Conservation (phyloP, 2,888 invertebrate species). For the Drosophila quinaria region DNA sequence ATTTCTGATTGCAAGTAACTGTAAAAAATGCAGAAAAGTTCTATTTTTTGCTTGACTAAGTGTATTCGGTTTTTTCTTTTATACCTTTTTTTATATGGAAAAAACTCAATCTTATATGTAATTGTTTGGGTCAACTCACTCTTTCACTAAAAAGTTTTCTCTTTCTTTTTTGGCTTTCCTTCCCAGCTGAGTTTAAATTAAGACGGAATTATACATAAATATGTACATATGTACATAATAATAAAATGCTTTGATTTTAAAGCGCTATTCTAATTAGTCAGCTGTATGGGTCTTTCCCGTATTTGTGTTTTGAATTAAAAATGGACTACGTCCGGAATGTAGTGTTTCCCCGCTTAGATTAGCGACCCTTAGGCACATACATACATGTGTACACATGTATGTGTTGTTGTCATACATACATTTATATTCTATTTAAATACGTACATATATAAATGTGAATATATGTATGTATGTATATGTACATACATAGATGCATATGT, state of each 20-base stretch:
- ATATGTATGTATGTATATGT: conserved; percentile 3
- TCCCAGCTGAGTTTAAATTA: conserved; percentile 30
- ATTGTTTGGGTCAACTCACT: too few species aligned
- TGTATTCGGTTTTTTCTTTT: too few species aligned
- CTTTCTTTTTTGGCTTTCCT: conserved; percentile 41
- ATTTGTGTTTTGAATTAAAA: conserved; percentile 25
- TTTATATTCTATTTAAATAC: conserved; percentile 13
- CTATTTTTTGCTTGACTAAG: too few species aligned
- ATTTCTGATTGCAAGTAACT: too few species aligned
- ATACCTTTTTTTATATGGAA: too few species aligned
- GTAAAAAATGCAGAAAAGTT: too few species aligned
- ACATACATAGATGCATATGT: neutral
- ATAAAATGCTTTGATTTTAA: conserved; percentile 36
- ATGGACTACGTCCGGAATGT: conserved; percentile 7
- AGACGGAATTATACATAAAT: neutral
- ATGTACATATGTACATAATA: neutral
- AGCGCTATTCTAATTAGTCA: conserved; percentile 65
- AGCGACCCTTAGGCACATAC: conserved; percentile 26
- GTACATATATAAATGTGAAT: conserved; percentile 1
- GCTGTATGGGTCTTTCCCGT: conserved; percentile 52
- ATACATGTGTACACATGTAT: neutral
- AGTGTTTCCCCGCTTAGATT: conserved; percentile 17
- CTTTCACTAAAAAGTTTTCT: conserved; percentile 21
- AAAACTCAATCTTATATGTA: too few species aligned
- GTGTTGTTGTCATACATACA: conserved; percentile 7